Percentiles rank a stretch among this genome's conserved stretches.
Conservation (phyloP, 64 coral and sea anemone species). For the Catalaphyllia jardinei region DNA sequence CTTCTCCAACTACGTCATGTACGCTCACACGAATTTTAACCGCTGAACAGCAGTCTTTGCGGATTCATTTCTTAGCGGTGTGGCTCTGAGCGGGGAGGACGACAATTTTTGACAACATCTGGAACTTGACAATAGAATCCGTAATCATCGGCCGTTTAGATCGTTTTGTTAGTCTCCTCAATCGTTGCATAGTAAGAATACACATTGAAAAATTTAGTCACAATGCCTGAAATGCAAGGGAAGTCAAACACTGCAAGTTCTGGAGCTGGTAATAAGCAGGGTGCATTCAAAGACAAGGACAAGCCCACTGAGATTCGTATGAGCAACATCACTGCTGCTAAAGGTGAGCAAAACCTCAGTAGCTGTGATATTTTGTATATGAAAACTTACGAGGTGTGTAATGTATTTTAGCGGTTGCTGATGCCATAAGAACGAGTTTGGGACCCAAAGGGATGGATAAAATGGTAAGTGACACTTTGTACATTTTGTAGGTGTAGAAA, state of each 20-base stretch:
- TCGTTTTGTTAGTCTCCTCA: neutral
- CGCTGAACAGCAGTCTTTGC: neutral
- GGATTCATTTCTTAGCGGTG: neutral
- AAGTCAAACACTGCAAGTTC: slow-evolving; percentile 32
- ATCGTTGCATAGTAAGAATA: neutral
- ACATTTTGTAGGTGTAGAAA: neutral
- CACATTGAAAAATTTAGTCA: slow-evolving; percentile 5
- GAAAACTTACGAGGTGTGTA: neutral
- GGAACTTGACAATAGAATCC: no score
- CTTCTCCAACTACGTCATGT: neutral
- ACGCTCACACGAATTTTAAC: neutral
- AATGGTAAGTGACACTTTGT: slow-evolving; percentile 69
- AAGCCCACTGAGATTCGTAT: slow-evolving; percentile 97
- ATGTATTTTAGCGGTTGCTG: slow-evolving; percentile 77
- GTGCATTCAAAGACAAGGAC: slow-evolving; percentile 97
- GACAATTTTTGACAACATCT: neutral
- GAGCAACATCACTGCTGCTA: slow-evolving; percentile 96
- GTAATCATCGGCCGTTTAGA: slow-evolving; percentile 9
- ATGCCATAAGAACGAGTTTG: slow-evolving; percentile 97
- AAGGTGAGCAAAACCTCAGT: slow-evolving; percentile 42
- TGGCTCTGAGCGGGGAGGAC: neutral
- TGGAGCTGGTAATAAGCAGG: slow-evolving; percentile 37
- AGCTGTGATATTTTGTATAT: neutral
- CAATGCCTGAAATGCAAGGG: slow-evolving; percentile 77
- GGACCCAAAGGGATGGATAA: slow-evolving; percentile 99